Evolutionary conservation across 2,113 vertebrate species (phyloP), one percentile per base, ranked within the genome.

Genomic region (Phaethornis superciliosus): DNA sequence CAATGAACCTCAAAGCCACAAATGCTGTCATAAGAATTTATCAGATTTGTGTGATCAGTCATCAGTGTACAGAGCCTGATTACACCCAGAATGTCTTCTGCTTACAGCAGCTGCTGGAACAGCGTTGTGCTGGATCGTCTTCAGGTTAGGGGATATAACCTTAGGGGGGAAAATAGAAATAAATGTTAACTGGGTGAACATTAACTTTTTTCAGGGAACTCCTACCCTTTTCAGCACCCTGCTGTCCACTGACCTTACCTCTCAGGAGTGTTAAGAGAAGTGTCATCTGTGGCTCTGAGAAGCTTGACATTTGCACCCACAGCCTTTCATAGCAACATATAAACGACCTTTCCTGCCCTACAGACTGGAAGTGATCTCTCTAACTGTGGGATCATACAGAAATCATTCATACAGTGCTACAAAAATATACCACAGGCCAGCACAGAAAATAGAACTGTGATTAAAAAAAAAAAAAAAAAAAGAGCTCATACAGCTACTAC

Each of bases 21-120:
- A 60, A 90, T 83, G 82, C 86, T 91, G 94, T 95, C 96, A 91
- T 69, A 95, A 94, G 85, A 95, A 94, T 94, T 93, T 63, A 71
- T 92, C 65, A 86, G 77, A 93, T 90, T 56, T 3, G 9, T 90
- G 76, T 91, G 86, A 94, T 90, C 77, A 77, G 80, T 67, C 88
- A 51, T 56, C 80, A 76, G 85, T 56, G 78, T 60, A 87, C 58
- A 88, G 88, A 90, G 62, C n/a, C 49, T 0, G 0, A 49, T 85
- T 71, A 85, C 20, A 69, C 15, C 11, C 69, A 78, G 81, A 89
- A 84, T 52, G 51, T 84, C 81, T 85, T 82, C 69, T 72, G 92
- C 78, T 75, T 67, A 74, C 58, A 94, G 92, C 81, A 89, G 89
- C 62, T 89, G 90, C 59, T 70, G 24, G 71, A 93, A 76, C 32